These are phyloP conservation scores for Diorhabda carinulata DNA, from an alignment of 1,140 invertebrate species.

Conservation along the genomic window DNA sequence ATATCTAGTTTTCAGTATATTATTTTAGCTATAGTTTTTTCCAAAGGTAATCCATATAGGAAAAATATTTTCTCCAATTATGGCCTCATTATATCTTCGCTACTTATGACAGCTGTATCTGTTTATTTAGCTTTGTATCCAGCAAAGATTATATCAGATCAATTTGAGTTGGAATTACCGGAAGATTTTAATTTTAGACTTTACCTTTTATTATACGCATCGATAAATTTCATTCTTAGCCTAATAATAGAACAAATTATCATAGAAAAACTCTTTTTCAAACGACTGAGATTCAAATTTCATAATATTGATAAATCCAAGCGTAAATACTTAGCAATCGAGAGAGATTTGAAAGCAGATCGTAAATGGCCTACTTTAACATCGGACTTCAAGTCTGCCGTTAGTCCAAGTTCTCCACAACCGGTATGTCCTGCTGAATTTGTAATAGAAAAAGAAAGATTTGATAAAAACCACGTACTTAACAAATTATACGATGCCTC, in stretches of 20 bases:
- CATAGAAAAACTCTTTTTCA: slow-evolving; percentile 59
- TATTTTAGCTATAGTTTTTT: slow-evolving; percentile 84
- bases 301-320: slow-evolving; percentile 58
- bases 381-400: slow-evolving; percentile 43
- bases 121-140: slow-evolving; percentile 70
- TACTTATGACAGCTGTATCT: slow-evolving; percentile 62
- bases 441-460: slow-evolving; percentile 44
- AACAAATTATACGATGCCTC: slow-evolving; percentile 40
- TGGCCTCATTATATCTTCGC: slow-evolving; percentile 61
- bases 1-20: slow-evolving; percentile 94
- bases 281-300: slow-evolving; percentile 52
- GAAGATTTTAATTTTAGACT: slow-evolving; percentile 60
- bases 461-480: slow-evolving; percentile 44
- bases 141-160: slow-evolving; percentile 55
- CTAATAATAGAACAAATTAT: slow-evolving; percentile 60
- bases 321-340: slow-evolving; percentile 58
- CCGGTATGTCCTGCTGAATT: slow-evolving; percentile 50
- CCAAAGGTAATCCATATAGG: slow-evolving; percentile 85
- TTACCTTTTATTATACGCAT: slow-evolving; percentile 57
- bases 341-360: slow-evolving; percentile 54
- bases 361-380: slow-evolving; percentile 59
- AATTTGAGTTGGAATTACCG: slow-evolving; percentile 66
- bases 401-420: slow-evolving; percentile 37
- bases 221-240: slow-evolving; percentile 58
- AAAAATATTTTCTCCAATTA: slow-evolving; percentile 77